Base-by-base conservation (phyloP, 2,888 invertebrate genomes). In the Tipula confusa region DNA sequence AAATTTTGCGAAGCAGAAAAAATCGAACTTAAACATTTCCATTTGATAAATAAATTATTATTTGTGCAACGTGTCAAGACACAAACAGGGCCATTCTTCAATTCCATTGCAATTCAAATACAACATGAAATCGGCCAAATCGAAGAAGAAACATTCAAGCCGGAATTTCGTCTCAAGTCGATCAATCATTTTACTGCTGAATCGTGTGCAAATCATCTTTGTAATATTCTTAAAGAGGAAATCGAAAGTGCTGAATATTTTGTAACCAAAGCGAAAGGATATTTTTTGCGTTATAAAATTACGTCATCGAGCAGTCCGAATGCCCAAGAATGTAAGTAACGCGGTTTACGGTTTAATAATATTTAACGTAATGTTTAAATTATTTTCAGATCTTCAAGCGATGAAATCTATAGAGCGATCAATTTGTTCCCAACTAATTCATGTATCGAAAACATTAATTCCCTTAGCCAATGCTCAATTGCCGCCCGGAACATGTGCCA, bases 381-480 rank as follows among this genome's bases (percentile, higher is more conserved):
- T n/a, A n/a, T 36, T 84, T 79, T 84, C 84, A 91, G 90, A 86
- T 84, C 87, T 89, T 82, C 90, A 91, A 82, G 88, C 89, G 85
- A 86, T 92, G 80, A 91, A 90, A 86, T 87, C 88, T 0, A 90
- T 91, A 86, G 93, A 93, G 87, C 89, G 91, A 79, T 91, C 91
- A 13, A 88, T 93, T 29, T 92, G 92, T 85, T 90, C 90, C n/a
- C 92, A 93, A 85, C 86, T 93, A 79, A 91, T 91, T 48, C 90
- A 91, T 33, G 88, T 92, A 9, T 90, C 92, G 1, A 90, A 91
- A 64, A 90, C 91, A 9, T 86, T 93, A 82, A 88, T 90, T 83
- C 90, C 90, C 84, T 86, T 93, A 6, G 90, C 91, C 13, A 91
- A 91, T 84, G 89, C 90, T 6, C 88, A 90, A 31, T 88, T 92